These are phyloP conservation scores for Drosophila subpulchrella DNA, from an alignment of 1,140 invertebrate species.

Conservation along the genomic window DNA sequence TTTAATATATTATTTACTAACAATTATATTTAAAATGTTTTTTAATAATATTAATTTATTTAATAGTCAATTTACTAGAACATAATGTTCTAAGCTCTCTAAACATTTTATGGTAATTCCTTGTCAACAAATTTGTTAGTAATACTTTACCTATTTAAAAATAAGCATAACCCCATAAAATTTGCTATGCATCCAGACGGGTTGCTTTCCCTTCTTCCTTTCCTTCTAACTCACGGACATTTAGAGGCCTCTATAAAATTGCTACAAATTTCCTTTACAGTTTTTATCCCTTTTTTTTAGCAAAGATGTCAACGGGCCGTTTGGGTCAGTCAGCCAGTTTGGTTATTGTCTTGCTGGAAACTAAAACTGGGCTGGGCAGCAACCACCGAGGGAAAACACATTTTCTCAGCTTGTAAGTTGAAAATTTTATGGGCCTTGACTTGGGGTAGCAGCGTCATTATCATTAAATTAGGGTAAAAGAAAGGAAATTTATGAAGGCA, in stretches of 20 bases:
- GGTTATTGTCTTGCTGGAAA: constrained; percentile 48
- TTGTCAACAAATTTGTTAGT: neutral
- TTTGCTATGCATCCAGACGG: constrained; percentile 46
- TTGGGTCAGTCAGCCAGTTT: constrained; percentile 46
- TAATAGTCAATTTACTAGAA: too few relatives aligned
- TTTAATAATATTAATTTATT: too few relatives aligned
- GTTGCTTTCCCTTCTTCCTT: constrained; percentile 3
- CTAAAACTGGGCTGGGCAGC: constrained; percentile 45
- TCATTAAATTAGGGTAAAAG: constrained; percentile 75
- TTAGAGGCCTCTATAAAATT: constrained; percentile 40
- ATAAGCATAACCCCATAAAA: constrained; percentile 55
- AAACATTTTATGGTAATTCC: too few relatives aligned
- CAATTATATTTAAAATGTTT: too few relatives aligned
- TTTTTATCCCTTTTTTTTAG: constrained; percentile 61
- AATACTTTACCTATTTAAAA: constrained; percentile 8
- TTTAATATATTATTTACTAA: too few relatives aligned
- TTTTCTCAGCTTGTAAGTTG: constrained; percentile 82
- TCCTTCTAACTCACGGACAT: neutral
- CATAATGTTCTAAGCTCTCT: too few relatives aligned
- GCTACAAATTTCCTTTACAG: constrained; percentile 64
- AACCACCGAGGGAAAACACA: constrained; percentile 54
- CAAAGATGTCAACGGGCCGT: constrained; percentile 43
- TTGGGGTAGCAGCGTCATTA: constrained; percentile 68
- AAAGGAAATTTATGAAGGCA: constrained; percentile 71
- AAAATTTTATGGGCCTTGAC: constrained; percentile 75